These are phyloP conservation scores for Eristalis pertinax DNA, from an alignment of 2,888 invertebrate species.

Conservation along the genomic window DNA sequence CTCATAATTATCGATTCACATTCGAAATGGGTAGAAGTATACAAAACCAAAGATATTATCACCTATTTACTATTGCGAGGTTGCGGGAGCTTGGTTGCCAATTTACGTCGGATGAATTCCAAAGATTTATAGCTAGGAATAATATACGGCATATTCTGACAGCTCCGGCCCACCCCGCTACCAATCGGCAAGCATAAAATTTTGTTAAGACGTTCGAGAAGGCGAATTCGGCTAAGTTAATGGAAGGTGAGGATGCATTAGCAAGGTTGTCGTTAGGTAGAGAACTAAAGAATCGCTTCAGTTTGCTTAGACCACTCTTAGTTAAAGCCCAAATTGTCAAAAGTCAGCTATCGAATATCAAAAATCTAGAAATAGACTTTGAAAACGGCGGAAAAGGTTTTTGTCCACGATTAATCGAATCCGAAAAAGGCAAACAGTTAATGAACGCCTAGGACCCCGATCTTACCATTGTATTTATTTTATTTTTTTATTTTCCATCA, in stretches of 20 bases:
- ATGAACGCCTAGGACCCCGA: constrained; percentile 17
- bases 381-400: constrained; percentile 11
- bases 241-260: neutral
- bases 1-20: constrained; percentile 33
- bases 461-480: constrained; percentile 10
- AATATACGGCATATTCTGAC: constrained; percentile 50
- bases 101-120: constrained; percentile 52
- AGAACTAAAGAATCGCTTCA: constrained; percentile 14
- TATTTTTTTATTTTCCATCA: too few species aligned
- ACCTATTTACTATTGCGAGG: constrained; percentile 39
- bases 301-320: neutral
- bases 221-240: constrained; percentile 12
- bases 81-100: constrained; percentile 57
- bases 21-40: constrained; percentile 51
- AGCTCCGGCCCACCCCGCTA: constrained; percentile 51
- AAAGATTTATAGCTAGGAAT: constrained; percentile 15
- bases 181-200: constrained; percentile 45
- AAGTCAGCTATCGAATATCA: constrained; percentile 1
- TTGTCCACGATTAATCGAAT: constrained; percentile 27
- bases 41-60: constrained; percentile 54
- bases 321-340: constrained; percentile 9
- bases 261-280: constrained; percentile 18
- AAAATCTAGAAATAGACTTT: constrained; percentile 24
- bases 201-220: constrained; percentile 46
- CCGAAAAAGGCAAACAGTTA: constrained; percentile 18